Evolutionary conservation across 2,888 invertebrate species (phyloP), one percentile per base, ranked within the genome.

Genomic region (Nesidiocoris tenuis): DNA sequence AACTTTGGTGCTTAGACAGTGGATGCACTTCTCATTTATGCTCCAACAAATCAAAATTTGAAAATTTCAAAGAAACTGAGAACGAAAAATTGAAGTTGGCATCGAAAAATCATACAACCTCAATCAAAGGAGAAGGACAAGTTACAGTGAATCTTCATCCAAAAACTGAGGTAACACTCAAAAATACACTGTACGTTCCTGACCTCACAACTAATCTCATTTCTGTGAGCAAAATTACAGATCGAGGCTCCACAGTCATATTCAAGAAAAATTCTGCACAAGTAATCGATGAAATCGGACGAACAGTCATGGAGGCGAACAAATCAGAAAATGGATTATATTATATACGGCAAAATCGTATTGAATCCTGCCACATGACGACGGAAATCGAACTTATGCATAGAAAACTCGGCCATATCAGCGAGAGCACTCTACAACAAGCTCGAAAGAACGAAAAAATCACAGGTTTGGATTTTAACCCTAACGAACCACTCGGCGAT

Each of bases 1-100:
- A 12, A 39, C 3, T 66, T 0, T 66, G 24, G 25, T 66, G 66
- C 24, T 9, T 66, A 9, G 25, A 66, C 19, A 25, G 25, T 39
- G 66, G 54, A 5, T 16, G 66, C 39, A 66, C 66, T 9, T 66
- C 66, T 9, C 66, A 66, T 17, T 18, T 39, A n/a, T 66, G 66
- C 19, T 66, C 39, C 3, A 39, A 66, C 17, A 66, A 66, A 66
- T 25, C 16, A 18, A 66, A 25, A 2, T 66, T 66, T 39, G n/a
- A 16, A 17, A 12, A 24, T 17, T 39, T 66, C 7, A 1, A 39
- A 23, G 25, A 39, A 16, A n/a, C n/a, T n/a, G 18, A 66, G 25
- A 3, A 24, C 18, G 24, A n/a, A 66, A 12, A 25, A 39, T 17
- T 66, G 5, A 16, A 39, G n/a, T 19, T 66, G 12, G 66, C 59